Evolutionary conservation across 2,888 invertebrate species (phyloP).

Genomic region (Eupsilia transversa): DNA sequence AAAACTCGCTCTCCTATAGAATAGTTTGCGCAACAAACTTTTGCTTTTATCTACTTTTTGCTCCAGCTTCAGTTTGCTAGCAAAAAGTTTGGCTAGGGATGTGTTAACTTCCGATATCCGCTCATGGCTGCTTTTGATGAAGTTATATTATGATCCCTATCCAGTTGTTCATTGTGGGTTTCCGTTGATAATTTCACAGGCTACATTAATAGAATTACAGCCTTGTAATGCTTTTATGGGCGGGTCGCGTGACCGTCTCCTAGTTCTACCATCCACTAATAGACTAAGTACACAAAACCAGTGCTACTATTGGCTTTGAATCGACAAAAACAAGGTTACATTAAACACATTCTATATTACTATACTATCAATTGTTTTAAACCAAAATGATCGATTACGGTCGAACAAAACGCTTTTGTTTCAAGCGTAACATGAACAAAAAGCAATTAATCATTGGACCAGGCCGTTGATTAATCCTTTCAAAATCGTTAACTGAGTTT

Average conservation of each 20-base stretch:
- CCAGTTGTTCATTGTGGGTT: neutral
- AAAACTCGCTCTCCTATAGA: slow-evolving; percentile 42
- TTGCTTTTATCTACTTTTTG: slow-evolving; percentile 59
- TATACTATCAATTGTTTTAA: slow-evolving; percentile 75
- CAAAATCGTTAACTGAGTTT: slow-evolving; percentile 51
- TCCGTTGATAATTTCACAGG: slow-evolving; percentile 12
- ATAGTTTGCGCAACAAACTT: slow-evolving; percentile 56
- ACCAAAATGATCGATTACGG: slow-evolving; percentile 66
- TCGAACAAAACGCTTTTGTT: slow-evolving; percentile 52
- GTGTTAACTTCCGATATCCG: slow-evolving; percentile 46
- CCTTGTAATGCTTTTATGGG: slow-evolving; percentile 23
- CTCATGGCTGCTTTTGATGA: slow-evolving; percentile 12
- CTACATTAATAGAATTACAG: slow-evolving; percentile 7
- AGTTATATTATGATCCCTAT: slow-evolving; percentile 33
- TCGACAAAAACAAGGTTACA: slow-evolving; percentile 74
- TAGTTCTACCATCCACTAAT: slow-evolving; percentile 52
- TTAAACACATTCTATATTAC: slow-evolving; percentile 78
- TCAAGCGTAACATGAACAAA: slow-evolving; percentile 50
- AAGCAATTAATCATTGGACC: slow-evolving; percentile 55
- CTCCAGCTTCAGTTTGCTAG: slow-evolving; percentile 22
- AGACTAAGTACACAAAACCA: slow-evolving; percentile 61
- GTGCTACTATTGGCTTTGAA: slow-evolving; percentile 71
- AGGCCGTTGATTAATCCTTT: slow-evolving; percentile 54
- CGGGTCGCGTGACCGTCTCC: slow-evolving; percentile 56
- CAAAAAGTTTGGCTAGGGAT: slow-evolving; percentile 48